A percentile compares a stretch with the other conserved stretches of the same genome.
Conservation (phyloP, 2,888 invertebrate species). For the Tachina fera region DNA sequence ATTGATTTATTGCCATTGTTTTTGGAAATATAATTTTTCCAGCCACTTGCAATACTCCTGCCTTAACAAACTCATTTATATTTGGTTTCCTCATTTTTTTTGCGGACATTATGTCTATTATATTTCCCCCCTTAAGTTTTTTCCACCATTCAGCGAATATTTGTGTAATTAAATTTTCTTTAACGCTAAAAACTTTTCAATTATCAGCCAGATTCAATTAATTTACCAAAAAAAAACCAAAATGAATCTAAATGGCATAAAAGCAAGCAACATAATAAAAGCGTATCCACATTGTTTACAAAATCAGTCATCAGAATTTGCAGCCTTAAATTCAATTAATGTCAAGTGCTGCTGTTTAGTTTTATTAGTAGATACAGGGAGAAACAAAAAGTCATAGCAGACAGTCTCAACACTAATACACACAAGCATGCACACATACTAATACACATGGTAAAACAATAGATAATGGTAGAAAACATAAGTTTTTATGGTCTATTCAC, state of each 20-base stretch:
- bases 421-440: not conserved
- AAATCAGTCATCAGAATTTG: constrained; percentile 51
- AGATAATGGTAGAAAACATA: constrained; percentile 56
- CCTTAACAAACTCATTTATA: too few relatives aligned
- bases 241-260: constrained; percentile 29
- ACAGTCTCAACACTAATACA: constrained; percentile 15
- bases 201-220: constrained; percentile 79
- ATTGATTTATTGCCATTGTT: too few relatives aligned
- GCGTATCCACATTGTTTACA: constrained; percentile 65
- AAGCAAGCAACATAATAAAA: constrained; percentile 36
- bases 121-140: too few relatives aligned
- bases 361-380: not conserved
- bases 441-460: constrained; percentile 35
- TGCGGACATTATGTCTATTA: too few relatives aligned
- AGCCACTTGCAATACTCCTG: too few relatives aligned
- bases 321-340: constrained; percentile 81
- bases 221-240: constrained; percentile 70
- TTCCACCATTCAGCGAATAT: too few relatives aligned
- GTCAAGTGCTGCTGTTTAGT: constrained; percentile 78
- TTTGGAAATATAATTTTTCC: too few relatives aligned
- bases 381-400: constrained; percentile 5
- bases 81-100: too few relatives aligned
- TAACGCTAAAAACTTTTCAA: constrained; percentile 76
- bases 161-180: constrained; percentile 66
- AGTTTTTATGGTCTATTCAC: constrained; percentile 76